A percentile compares a stretch with the other conserved stretches of the same genome.
Evolutionary conservation across 2,113 vertebrate genomes (phyloP).

Genomic region (Phylloscopus trochilus): DNA sequence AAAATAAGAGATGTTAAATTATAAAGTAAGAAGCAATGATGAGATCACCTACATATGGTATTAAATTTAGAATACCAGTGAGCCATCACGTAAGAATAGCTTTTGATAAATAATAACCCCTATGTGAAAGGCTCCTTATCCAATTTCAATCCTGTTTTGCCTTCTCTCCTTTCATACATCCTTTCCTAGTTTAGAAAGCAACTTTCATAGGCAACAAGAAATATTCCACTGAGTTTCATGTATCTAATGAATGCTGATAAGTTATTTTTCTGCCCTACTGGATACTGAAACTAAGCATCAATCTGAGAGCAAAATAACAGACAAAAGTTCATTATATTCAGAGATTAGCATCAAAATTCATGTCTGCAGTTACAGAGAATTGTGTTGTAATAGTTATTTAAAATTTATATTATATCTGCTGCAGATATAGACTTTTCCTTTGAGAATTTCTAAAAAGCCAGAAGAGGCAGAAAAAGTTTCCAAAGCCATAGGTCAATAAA

Average conservation of each 20-base stretch:
- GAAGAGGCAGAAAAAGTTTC: slow-evolving; percentile 4
- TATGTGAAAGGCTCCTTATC: slow-evolving; percentile 20
- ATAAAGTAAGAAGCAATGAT: not conserved
- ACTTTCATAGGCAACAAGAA: slow-evolving; percentile 21
- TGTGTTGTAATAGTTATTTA: slow-evolving; percentile 23
- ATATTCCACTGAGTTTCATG: slow-evolving; percentile 40
- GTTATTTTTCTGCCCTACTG: slow-evolving; percentile 62
- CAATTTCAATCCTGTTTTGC: slow-evolving; percentile 35
- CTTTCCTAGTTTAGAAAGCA: slow-evolving; percentile 33
- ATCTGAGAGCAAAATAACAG: slow-evolving; percentile 37
- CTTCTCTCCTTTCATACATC: slow-evolving; percentile 14
- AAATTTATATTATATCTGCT: slow-evolving; percentile 42
- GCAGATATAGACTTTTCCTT: slow-evolving; percentile 11
- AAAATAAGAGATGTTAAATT: not conserved
- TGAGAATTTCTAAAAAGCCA: not conserved
- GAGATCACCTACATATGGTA: not conserved
- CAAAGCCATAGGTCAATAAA: not conserved
- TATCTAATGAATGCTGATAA: slow-evolving; percentile 60
- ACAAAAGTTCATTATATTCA: slow-evolving; percentile 49
- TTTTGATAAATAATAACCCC: slow-evolving; percentile 40
- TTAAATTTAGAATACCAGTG: slow-evolving; percentile 17
- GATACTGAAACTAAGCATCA: slow-evolving; percentile 40
- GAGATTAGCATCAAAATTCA: slow-evolving; percentile 18
- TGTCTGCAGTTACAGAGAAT: slow-evolving; percentile 2
- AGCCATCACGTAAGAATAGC: slow-evolving; percentile 40